Evolutionary conservation across 92 coral and sea anemone genomes (phyloP), one percentile per base, ranked within the genome.

Genomic region (Zoanthus sansibaricus): DNA sequence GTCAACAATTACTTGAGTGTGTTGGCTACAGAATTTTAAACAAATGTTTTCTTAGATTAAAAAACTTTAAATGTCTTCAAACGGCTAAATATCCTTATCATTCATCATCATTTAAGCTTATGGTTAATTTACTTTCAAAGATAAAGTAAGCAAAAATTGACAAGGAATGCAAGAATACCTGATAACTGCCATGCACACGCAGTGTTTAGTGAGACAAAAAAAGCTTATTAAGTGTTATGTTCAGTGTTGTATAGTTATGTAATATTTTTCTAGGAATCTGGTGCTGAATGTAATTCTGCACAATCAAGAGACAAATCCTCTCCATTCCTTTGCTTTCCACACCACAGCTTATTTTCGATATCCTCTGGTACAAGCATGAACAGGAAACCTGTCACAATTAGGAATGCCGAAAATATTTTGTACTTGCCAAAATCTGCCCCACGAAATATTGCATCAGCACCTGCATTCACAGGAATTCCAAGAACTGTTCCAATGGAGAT

Each of bases 401-500:
- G 74, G 30, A 86, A 82, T 10, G 98, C 95, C 33, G 96, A 93
- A 58, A 93, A 47, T 58, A 94, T 92, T 83, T 95, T 94, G 3
- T 58, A 82, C 67, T 75, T 71, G 56, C 94, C 91, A 71, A 95
- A 94, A 74, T 74, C 87, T 32, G 92, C 87, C n/a, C 90, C 89
- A n/a, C 95, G 91, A 70, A 94, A 89, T 49, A 92, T 42, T 7
- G 88, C 83, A 87, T 95, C 98, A 51, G 94, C 93, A 9, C 89
- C 87, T 7, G 98, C 98, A 52, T 95, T 95, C 0, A 95, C 59
- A 16, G 98, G 98, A 78, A 95, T 95, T 4, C 98, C 98, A 15
- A 95, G 87, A n/a, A 92, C 98, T 1, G 96, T 91, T 3, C 98
- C 98, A 17, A 95, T 88, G 6, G 98, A 95, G 74, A 95, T 94